A percentile compares a stretch with the other conserved stretches of the same genome.
Conservation (phyloP, 2,797 vertebrate species). For the Anableps anableps region DNA sequence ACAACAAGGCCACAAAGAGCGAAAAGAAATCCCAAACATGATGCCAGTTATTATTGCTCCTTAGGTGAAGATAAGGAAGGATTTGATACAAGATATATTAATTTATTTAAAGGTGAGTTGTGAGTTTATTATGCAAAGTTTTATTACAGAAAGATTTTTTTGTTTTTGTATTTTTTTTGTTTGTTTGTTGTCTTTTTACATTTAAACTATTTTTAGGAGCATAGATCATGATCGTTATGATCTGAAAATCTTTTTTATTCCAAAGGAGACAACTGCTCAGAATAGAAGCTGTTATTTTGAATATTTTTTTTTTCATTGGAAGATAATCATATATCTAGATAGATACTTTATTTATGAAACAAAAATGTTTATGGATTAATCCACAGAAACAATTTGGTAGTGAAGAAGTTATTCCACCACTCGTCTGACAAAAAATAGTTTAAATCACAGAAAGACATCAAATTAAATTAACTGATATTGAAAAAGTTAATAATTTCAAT, state of each 20-base stretch:
- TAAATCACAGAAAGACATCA: not conserved
- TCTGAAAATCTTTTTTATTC: not conserved
- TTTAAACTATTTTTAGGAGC: too few species aligned
- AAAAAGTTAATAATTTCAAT: not conserved
- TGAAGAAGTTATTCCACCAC: too few species aligned
- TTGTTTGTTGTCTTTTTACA: too few species aligned
- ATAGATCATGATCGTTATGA: not conserved
- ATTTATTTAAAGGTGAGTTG: slow-evolving; percentile 14
- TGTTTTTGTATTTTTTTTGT: not conserved
- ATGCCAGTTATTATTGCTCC: slow-evolving; percentile 5
- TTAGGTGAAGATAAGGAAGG: slow-evolving; percentile 8
- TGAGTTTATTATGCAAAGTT: not conserved
- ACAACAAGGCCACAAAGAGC: not conserved
- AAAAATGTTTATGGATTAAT: too few species aligned
- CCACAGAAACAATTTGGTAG: too few species aligned
- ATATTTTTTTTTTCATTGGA: not conserved
- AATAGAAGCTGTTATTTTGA: not conserved
- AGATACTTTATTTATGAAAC: too few species aligned
- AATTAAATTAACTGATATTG: slow-evolving; percentile 2
- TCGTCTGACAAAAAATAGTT: not conserved
- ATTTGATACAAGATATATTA: not conserved
- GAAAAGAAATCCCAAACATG: slow-evolving; percentile 1
- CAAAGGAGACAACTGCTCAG: not conserved
- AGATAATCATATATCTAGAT: not conserved
- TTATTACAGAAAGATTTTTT: not conserved